These are phyloP conservation scores for Andrena haemorrhoa DNA, from an alignment of 2,888 invertebrate species.

Conservation along the genomic window DNA sequence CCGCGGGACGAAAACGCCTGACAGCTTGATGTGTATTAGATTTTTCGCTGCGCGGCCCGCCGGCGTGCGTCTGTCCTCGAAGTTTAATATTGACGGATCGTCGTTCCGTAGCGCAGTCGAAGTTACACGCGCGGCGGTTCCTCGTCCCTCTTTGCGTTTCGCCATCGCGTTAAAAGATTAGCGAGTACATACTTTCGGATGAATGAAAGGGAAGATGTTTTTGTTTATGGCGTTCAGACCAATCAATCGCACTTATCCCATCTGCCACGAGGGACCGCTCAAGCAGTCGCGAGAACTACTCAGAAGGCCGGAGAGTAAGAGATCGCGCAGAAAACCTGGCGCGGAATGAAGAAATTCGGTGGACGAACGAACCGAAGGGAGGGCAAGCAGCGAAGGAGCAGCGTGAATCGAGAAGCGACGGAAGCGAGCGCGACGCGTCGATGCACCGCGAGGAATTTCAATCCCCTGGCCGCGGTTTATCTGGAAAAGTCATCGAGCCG, in stretches of 20 bases:
- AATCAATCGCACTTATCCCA: neutral
- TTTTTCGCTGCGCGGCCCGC: neutral
- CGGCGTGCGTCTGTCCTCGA: neutral
- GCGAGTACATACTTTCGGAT: too few relatives aligned
- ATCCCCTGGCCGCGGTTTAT: slow-evolving; percentile 40
- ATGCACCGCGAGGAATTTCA: slow-evolving; percentile 29
- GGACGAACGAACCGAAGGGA: neutral
- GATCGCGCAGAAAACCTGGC: neutral
- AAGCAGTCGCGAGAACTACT: too few relatives aligned
- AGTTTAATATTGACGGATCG: slow-evolving; percentile 14
- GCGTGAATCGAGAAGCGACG: slow-evolving; percentile 27
- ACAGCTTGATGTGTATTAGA: slow-evolving; percentile 12
- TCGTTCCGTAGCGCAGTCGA: neutral
- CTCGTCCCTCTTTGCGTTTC: neutral
- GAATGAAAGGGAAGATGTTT: too few relatives aligned
- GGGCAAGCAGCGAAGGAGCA: neutral
- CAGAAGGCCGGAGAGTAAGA: neutral
- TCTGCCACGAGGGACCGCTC: neutral
- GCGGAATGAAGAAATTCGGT: neutral
- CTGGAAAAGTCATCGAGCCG: slow-evolving; percentile 54
- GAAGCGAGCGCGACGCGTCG: slow-evolving; percentile 34
- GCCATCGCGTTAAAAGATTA: neutral
- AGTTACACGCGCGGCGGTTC: neutral
- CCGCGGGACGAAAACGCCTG: slow-evolving; percentile 1
- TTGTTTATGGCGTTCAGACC: neutral